These are phyloP conservation scores for Etia nguti DNA, from an alignment of 2,113 vertebrate genomes.

Conservation along the genomic window DNA sequence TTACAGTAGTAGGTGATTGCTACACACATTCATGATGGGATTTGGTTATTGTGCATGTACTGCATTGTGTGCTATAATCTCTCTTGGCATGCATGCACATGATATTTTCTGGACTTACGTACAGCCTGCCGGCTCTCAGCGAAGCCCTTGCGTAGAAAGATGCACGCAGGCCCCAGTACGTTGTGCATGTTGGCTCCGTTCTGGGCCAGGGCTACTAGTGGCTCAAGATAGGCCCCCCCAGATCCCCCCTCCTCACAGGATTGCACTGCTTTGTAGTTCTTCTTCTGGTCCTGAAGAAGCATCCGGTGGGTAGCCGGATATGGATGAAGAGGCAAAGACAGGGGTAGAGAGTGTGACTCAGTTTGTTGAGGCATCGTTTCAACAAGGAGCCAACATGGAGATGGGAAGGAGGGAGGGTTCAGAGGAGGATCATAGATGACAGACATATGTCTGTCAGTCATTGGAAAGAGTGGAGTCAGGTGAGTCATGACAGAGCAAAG, in stretches of 20 bases:
- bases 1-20: not conserved
- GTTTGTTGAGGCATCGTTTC: conserved; percentile 31
- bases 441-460: conserved; percentile 35
- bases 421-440: not conserved
- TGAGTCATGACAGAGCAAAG: conserved; percentile 14
- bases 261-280: conserved; percentile 88
- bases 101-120: conserved; percentile 86
- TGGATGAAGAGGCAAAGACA: conserved; percentile 53
- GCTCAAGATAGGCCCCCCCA: conserved; percentile 79
- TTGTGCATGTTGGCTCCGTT: conserved; percentile 92
- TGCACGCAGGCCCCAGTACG: conserved; percentile 93
- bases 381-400: conserved; percentile 24
- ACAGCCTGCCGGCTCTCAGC: conserved; percentile 96
- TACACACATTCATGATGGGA: not conserved
- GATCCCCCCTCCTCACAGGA: conserved; percentile 83
- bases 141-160: conserved; percentile 98
- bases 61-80: not conserved
- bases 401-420: not conserved
- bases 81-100: conserved; percentile 45
- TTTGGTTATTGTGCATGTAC: not conserved
- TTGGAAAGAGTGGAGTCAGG: conserved; percentile 4
- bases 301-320: conserved; percentile 55
- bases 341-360: conserved; percentile 58
- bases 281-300: conserved; percentile 89
- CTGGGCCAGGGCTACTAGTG: conserved; percentile 87